These are phyloP conservation scores for Erythrolamprus reginae DNA, from an alignment of 2,113 vertebrate species.

Conservation along the genomic window DNA sequence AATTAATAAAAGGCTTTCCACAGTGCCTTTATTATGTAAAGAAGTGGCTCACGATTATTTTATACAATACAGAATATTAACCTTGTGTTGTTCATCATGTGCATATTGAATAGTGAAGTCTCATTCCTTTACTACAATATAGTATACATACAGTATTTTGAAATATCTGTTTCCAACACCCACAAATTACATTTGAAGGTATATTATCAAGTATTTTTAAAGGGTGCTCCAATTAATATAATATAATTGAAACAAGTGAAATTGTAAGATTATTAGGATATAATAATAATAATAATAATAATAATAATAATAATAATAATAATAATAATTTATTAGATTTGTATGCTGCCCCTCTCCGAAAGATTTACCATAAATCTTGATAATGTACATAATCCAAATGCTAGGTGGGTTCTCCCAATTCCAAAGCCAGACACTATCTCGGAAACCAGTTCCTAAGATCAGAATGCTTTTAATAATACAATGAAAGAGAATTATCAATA, in stretches of 20 bases:
- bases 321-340: too few relatives aligned
- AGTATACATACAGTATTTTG: not conserved
- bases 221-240: not conserved
- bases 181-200: not conserved
- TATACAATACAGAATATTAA: not conserved
- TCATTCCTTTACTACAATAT: not conserved
- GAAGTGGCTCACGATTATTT: not conserved
- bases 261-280: not conserved
- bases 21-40: not conserved
- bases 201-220: not conserved
- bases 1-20: not conserved
- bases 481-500: not conserved
- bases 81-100: not conserved
- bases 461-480: not conserved
- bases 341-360: too few relatives aligned
- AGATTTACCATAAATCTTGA: too few relatives aligned
- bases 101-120: not conserved
- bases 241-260: too few relatives aligned
- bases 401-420: not conserved
- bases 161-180: not conserved
- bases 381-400: not conserved
- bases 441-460: not conserved
- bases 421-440: not conserved
- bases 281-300: too few relatives aligned
- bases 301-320: too few relatives aligned